phyloP scores from a whole-genome alignment of 2,113 vertebrate genomes.

The Clinocottus analis region DNA sequence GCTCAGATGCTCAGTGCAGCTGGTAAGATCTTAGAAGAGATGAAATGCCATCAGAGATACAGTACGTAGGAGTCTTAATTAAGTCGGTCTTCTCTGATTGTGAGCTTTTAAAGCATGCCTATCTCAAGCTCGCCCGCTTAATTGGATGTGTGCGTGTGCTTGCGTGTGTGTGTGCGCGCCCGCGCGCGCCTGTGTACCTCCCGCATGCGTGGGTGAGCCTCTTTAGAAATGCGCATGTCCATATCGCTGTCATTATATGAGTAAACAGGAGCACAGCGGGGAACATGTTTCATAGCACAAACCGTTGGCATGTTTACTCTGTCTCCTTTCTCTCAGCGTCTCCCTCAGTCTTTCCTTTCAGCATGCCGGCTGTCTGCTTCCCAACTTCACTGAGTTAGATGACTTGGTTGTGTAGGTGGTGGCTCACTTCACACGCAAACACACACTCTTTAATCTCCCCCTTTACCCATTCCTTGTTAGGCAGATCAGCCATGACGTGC shows the following conservation, averaged over 20 bases:
- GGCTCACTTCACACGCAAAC: constrained; percentile 50
- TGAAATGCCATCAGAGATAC: constrained; percentile 63
- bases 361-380: constrained; percentile 34
- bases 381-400: constrained; percentile 54
- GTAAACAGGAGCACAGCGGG: constrained; percentile 69
- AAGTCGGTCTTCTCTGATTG: constrained; percentile 71
- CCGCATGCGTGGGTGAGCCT: constrained; percentile 53
- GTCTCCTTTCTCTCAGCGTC: constrained; percentile 19
- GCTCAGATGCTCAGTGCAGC: constrained; percentile 50
- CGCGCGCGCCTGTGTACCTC: constrained; percentile 47
- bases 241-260: constrained; percentile 62
- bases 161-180: constrained; percentile 37
- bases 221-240: constrained; percentile 63
- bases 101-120: constrained; percentile 68
- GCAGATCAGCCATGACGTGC: constrained; percentile 71
- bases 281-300: constrained; percentile 43
- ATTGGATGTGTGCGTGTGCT: constrained; percentile 55
- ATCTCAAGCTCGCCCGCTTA: constrained; percentile 61
- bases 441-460: constrained; percentile 62
- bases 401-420: constrained; percentile 56
- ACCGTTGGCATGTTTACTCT: constrained; percentile 48
- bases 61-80: constrained; percentile 73
- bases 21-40: constrained; percentile 45
- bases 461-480: constrained; percentile 62
- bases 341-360: constrained; percentile 31